phyloP scores from a whole-genome alignment of 2,888 invertebrate species.

The Acleris emargana region DNA sequence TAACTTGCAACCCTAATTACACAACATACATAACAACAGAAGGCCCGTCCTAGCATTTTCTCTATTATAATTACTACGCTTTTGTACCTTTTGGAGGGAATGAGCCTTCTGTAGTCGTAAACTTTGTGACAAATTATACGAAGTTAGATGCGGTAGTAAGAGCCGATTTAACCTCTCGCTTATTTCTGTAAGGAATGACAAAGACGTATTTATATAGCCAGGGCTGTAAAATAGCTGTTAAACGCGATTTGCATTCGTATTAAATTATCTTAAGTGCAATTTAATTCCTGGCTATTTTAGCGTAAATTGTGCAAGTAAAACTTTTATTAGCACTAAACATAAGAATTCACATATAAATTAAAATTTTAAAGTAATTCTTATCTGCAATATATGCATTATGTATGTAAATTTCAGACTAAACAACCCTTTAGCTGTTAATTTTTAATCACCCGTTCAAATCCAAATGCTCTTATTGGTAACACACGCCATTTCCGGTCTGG shows the following conservation, averaged over 20 bases:
- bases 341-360: too few relatives aligned
- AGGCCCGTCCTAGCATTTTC: neutral
- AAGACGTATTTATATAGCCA: slow-evolving; percentile 6
- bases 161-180: slow-evolving; percentile 20
- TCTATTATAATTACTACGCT: neutral
- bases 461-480: slow-evolving; percentile 57
- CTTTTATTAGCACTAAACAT: too few relatives aligned
- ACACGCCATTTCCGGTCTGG: slow-evolving; percentile 69
- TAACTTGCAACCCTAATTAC: slow-evolving; percentile 36
- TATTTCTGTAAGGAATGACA: slow-evolving; percentile 13
- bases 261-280: slow-evolving; percentile 21
- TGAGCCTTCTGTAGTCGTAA: slow-evolving; percentile 4
- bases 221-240: slow-evolving; percentile 33
- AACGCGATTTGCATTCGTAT: slow-evolving; percentile 32
- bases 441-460: slow-evolving; percentile 40
- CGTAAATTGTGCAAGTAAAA: too few relatives aligned
- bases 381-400: too few relatives aligned
- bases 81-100: neutral
- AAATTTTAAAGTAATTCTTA: too few relatives aligned
- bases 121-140: slow-evolving; percentile 21
- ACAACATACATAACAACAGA: slow-evolving; percentile 26
- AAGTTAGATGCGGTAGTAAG: slow-evolving; percentile 24
- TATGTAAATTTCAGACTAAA: neutral
- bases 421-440: slow-evolving; percentile 20
- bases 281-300: slow-evolving; percentile 25